Percentiles rank a stretch among this genome's conserved stretches.
phyloP scores from a whole-genome alignment of 1,140 invertebrate genomes.

The Drosophila lini region DNA sequence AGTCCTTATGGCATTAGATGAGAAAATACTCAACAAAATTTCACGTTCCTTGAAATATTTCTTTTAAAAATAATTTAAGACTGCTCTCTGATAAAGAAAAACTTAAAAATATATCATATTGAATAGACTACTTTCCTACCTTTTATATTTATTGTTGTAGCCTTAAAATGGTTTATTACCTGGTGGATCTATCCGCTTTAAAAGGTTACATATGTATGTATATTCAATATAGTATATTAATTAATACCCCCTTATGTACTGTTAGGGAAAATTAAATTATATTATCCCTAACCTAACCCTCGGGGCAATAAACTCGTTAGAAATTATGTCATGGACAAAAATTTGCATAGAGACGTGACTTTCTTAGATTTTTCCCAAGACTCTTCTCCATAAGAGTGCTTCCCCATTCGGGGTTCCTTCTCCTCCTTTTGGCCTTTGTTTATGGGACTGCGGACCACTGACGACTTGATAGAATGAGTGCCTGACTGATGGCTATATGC shows the following conservation, averaged over 20 bases:
- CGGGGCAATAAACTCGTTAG: slow-evolving; percentile 13
- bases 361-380: slow-evolving; percentile 17
- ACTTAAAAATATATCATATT: too few species aligned
- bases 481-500: slow-evolving; percentile 65
- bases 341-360: slow-evolving; percentile 40
- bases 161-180: too few species aligned
- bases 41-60: neutral
- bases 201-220: too few species aligned
- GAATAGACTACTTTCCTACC: too few species aligned
- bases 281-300: neutral
- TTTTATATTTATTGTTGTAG: too few species aligned
- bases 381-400: slow-evolving; percentile 26
- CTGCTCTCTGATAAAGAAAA: neutral
- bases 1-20: neutral
- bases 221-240: too few species aligned
- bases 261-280: neutral
- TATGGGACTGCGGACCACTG: slow-evolving; percentile 58
- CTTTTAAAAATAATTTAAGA: neutral
- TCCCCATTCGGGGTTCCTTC: slow-evolving; percentile 11
- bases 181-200: too few species aligned
- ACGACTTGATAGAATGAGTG: slow-evolving; percentile 57
- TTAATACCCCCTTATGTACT: neutral
- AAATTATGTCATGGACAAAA: slow-evolving; percentile 32
- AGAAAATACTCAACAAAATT: too few species aligned
- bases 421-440: slow-evolving; percentile 40